These are phyloP conservation scores for Eurystomus gularis DNA, from an alignment of 2,113 vertebrate species.

Conservation along the genomic window DNA sequence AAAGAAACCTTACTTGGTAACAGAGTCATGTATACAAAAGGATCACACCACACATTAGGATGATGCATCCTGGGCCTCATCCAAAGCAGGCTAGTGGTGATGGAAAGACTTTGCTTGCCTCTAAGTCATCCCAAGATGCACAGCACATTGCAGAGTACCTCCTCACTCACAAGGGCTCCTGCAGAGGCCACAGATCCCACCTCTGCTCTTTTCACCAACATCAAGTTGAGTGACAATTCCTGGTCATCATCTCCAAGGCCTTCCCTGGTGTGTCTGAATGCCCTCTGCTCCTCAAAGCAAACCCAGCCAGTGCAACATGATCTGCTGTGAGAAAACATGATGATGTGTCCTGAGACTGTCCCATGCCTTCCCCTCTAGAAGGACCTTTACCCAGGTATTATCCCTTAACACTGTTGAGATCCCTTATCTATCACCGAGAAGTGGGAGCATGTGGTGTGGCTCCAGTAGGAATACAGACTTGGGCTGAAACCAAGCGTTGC, in stretches of 20 bases:
- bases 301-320: neutral
- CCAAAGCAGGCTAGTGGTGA: neutral
- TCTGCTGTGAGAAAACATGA: neutral
- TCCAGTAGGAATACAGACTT: neutral
- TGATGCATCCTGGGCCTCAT: neutral
- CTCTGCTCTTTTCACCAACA: neutral
- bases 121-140: neutral
- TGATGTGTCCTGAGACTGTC: neutral
- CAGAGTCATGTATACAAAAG: neutral
- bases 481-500: neutral
- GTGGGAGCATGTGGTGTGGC: neutral
- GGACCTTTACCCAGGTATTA: neutral
- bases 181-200: neutral
- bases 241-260: neutral
- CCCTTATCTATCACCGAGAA: neutral
- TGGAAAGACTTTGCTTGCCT: neutral
- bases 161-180: accelerated
- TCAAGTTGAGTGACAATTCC: neutral
- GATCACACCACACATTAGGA: accelerated
- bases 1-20: neutral
- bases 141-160: neutral
- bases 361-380: neutral
- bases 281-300: neutral
- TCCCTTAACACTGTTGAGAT: neutral
- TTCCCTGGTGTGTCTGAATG: neutral